These are phyloP conservation scores for Trachelus troglodyta DNA, from an alignment of 2,888 invertebrate species.

Conservation along the genomic window DNA sequence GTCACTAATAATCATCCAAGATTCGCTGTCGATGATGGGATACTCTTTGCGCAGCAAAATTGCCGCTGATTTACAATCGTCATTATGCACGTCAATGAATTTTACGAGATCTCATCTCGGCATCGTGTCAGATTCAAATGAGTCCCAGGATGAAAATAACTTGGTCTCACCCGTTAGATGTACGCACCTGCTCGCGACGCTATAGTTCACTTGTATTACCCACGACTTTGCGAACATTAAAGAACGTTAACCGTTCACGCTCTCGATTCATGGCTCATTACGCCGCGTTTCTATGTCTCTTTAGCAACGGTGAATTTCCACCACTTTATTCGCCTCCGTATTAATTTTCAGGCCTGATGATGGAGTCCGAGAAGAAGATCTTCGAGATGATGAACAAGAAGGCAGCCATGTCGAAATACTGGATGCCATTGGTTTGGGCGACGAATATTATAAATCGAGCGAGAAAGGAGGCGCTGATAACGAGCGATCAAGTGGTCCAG, in stretches of 20 bases:
- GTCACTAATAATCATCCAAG: background rate
- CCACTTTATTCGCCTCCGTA: background rate
- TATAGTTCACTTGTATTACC: background rate
- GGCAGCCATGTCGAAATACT: slow-evolving; percentile 91
- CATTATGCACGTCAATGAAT: background rate
- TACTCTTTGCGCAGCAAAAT: background rate
- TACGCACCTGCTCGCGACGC: background rate
- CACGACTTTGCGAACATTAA: background rate
- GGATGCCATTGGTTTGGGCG: slow-evolving; percentile 95
- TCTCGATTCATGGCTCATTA: background rate
- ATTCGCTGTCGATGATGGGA: background rate
- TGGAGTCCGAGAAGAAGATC: slow-evolving; percentile 91
- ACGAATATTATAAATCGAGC: slow-evolving; percentile 91
- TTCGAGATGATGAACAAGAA: slow-evolving; percentile 91
- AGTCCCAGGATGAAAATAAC: background rate
- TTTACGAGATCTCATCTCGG: background rate
- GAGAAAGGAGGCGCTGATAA: slow-evolving; percentile 84
- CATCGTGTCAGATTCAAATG: background rate
- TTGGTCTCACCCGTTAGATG: background rate
- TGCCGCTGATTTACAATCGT: background rate
- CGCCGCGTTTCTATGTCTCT: background rate
- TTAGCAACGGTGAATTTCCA: background rate
- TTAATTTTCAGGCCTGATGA: slow-evolving; percentile 79
- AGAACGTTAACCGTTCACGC: background rate
- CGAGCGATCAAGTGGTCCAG: slow-evolving; percentile 92